Percentiles rank a stretch among this genome's conserved stretches.
phyloP scores from a whole-genome alignment of 2,797 vertebrate species.

The Potorous gilbertii region DNA sequence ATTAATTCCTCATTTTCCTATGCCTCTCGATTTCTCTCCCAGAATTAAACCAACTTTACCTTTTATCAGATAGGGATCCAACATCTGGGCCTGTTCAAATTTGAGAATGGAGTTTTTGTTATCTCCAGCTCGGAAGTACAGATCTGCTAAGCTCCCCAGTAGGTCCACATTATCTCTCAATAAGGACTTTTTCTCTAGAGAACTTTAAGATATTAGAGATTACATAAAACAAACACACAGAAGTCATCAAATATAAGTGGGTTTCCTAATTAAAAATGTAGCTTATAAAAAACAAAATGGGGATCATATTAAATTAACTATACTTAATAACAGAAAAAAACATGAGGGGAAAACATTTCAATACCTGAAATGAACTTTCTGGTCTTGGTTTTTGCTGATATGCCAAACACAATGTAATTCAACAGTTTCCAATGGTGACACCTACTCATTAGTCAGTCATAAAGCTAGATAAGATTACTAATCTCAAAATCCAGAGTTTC shows the following conservation, averaged over 20 bases:
- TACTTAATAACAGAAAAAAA: background rate
- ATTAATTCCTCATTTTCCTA: background rate
- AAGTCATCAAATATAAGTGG: background rate
- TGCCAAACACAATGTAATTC: slow-evolving; percentile 15
- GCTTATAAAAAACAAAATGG: background rate
- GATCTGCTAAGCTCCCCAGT: slow-evolving; percentile 96
- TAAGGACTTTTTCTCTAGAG: slow-evolving; percentile 98
- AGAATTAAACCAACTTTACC: slow-evolving; percentile 82
- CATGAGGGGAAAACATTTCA: slow-evolving; percentile 17
- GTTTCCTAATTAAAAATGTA: slow-evolving; percentile 41
- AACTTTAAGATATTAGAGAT: slow-evolving; percentile 85
- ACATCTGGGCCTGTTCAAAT: slow-evolving; percentile 98
- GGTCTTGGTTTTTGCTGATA: slow-evolving; percentile 37
- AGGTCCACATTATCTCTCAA: slow-evolving; percentile 97
- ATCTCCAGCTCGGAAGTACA: slow-evolving; percentile 98
- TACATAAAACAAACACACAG: slow-evolving; percentile 47
- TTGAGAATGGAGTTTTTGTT: slow-evolving; percentile 98
- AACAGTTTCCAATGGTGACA: slow-evolving; percentile 22
- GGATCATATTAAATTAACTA: background rate
- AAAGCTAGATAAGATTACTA: background rate
- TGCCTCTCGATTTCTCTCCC: background rate
- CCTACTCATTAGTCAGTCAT: slow-evolving; percentile 33
- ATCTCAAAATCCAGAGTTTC: slow-evolving; percentile 1
- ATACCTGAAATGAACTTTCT: slow-evolving; percentile 42
- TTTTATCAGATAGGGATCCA: slow-evolving; percentile 98